phyloP scores from a whole-genome alignment of 2,888 invertebrate genomes.

The Acanthosepion esculentum region DNA sequence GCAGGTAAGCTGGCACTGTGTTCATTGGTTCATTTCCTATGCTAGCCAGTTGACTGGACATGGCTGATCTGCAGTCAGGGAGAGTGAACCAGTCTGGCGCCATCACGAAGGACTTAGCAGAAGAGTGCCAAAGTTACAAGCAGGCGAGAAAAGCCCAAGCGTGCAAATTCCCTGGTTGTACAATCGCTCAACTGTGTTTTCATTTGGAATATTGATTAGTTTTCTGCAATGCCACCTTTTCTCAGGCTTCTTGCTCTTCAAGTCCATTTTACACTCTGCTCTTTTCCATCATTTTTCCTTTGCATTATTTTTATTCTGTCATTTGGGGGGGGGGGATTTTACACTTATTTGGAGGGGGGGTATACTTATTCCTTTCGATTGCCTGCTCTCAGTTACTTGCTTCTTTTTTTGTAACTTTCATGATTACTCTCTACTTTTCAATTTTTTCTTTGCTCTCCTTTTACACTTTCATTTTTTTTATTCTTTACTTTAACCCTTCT shows the following conservation, averaged over 20 bases:
- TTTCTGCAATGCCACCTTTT: neutral
- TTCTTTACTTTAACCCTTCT: too few relatives aligned
- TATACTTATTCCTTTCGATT: too few relatives aligned
- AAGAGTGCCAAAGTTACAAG: neutral
- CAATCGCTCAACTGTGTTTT: neutral
- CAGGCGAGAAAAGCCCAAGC: neutral
- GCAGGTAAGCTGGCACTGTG: neutral
- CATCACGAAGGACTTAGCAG: neutral
- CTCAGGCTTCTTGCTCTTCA: neutral
- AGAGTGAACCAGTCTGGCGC: conserved; percentile 22
- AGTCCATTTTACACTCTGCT: too few relatives aligned
- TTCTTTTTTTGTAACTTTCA: too few relatives aligned
- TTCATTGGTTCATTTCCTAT: neutral
- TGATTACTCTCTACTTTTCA: too few relatives aligned
- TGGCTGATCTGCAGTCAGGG: neutral
- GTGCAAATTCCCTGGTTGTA: neutral
- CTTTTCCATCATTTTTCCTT: too few relatives aligned
- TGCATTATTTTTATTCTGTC: too few relatives aligned
- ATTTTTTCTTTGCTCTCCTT: too few relatives aligned
- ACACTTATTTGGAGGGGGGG: too few relatives aligned
- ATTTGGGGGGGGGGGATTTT: too few relatives aligned
- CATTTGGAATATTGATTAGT: conserved; percentile 17
- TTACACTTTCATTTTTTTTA: too few relatives aligned
- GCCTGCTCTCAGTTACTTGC: too few relatives aligned
- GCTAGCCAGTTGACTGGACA: conserved; percentile 33